Conservation (phyloP, 2,797 vertebrate genomes). For the Acanthis flammea region DNA sequence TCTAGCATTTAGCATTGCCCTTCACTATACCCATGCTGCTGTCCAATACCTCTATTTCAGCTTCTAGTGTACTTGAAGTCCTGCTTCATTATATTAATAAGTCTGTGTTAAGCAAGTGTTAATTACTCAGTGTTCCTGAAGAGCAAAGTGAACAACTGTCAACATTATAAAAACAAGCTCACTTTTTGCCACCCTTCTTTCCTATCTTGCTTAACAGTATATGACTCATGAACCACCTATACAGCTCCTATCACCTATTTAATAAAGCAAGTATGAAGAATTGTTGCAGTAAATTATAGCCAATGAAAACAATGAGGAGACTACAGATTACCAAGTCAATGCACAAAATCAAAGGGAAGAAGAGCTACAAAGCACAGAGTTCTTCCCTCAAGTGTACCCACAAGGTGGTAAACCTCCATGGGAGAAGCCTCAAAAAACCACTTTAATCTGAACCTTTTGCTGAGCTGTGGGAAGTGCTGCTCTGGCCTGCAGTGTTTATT, state of each 20-base stretch:
- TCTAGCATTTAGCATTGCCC: neutral
- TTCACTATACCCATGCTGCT: neutral
- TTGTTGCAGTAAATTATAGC: neutral
- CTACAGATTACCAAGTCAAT: neutral
- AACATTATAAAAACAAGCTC: neutral
- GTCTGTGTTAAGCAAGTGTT: neutral
- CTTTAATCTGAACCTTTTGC: neutral
- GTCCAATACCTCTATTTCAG: neutral
- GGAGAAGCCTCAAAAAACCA: neutral
- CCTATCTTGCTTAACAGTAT: neutral
- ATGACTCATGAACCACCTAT: neutral
- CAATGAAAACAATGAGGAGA: neutral
- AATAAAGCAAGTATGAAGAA: neutral
- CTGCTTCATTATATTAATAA: neutral
- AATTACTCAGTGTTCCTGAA: neutral
- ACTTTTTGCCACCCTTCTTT: neutral
- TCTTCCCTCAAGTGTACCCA: neutral
- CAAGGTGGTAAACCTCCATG: neutral
- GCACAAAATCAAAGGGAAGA: neutral
- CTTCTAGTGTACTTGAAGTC: neutral
- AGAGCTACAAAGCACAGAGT: neutral
- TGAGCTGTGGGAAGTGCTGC: neutral
- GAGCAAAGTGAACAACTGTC: neutral
- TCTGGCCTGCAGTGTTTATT: neutral
- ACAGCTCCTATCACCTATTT: neutral